A percentile compares a stretch with the other conserved stretches of the same genome.
These are phyloP conservation scores for Piprites chloris DNA, from an alignment of 2,113 vertebrate species.

Conservation along the genomic window DNA sequence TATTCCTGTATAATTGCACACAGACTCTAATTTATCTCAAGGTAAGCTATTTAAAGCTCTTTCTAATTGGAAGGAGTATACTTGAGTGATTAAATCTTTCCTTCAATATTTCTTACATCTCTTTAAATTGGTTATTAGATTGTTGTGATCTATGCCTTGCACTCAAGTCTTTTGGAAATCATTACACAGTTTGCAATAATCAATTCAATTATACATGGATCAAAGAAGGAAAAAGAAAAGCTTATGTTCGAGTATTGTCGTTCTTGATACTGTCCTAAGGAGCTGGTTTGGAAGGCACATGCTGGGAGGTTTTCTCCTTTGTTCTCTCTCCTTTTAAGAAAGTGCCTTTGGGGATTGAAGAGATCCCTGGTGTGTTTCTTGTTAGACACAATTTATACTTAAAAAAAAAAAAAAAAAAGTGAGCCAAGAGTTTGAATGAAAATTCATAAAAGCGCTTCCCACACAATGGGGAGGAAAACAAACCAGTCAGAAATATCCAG, in stretches of 20 bases:
- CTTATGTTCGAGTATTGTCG: constrained; percentile 67
- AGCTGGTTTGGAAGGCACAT: constrained; percentile 71
- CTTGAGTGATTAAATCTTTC: constrained; percentile 61
- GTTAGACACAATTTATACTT: constrained; percentile 72
- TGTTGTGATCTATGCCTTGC: constrained; percentile 61
- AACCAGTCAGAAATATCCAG: not conserved
- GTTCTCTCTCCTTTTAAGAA: constrained; percentile 76
- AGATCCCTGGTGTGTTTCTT: constrained; percentile 74
- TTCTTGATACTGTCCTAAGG: constrained; percentile 73
- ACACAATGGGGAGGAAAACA: constrained; percentile 42
- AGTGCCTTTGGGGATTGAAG: constrained; percentile 73
- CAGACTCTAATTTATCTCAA: constrained; percentile 48
- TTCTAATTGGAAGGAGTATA: constrained; percentile 58
- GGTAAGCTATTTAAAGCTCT: constrained; percentile 68
- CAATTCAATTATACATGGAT: constrained; percentile 61
- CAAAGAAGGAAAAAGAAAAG: constrained; percentile 62
- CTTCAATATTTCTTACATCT: constrained; percentile 62
- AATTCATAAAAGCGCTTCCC: constrained; percentile 54
- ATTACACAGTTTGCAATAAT: constrained; percentile 62
- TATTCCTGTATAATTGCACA: constrained; percentile 53
- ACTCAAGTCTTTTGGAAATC: constrained; percentile 50
- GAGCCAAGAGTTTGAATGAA: constrained; percentile 53
- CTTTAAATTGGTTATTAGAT: constrained; percentile 50
- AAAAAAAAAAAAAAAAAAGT: constrained; percentile 9
- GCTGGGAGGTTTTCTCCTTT: constrained; percentile 76